phyloP scores from a whole-genome alignment of 2,888 invertebrate species.

The Meloe dianella region DNA sequence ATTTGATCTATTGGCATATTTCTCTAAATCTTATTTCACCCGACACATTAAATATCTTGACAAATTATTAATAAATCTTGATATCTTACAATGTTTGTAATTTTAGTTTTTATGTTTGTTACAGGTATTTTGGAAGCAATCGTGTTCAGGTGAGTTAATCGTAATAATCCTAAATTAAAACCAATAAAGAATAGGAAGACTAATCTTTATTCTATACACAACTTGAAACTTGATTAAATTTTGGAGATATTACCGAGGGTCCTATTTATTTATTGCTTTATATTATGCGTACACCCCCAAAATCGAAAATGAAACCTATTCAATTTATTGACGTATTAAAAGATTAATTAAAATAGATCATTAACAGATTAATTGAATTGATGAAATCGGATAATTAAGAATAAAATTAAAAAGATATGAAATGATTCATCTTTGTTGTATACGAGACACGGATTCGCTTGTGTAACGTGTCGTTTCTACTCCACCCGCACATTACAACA shows the following conservation, averaged over 20 bases:
- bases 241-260: slow-evolving; percentile 49
- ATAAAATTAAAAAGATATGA: slow-evolving; percentile 7
- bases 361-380: slow-evolving; percentile 24
- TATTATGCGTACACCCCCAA: slow-evolving; percentile 32
- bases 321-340: slow-evolving; percentile 37
- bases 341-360: slow-evolving; percentile 32
- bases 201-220: slow-evolving; percentile 49
- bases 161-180: slow-evolving; percentile 25
- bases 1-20: neutral
- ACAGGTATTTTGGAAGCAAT: neutral
- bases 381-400: slow-evolving; percentile 13
- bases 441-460: slow-evolving; percentile 23
- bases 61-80: too few species aligned
- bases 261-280: slow-evolving; percentile 46
- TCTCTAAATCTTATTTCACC: neutral
- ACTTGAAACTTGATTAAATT: slow-evolving; percentile 51
- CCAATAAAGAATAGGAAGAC: slow-evolving; percentile 35
- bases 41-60: too few species aligned
- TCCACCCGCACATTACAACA: slow-evolving; percentile 30
- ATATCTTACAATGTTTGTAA: too few species aligned
- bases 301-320: slow-evolving; percentile 36
- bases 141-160: neutral
- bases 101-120: neutral
- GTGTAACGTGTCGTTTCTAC: slow-evolving; percentile 29
- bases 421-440: slow-evolving; percentile 24